These are phyloP conservation scores for Pionites leucogaster DNA, from an alignment of 2,113 vertebrate genomes.

Conservation along the genomic window DNA sequence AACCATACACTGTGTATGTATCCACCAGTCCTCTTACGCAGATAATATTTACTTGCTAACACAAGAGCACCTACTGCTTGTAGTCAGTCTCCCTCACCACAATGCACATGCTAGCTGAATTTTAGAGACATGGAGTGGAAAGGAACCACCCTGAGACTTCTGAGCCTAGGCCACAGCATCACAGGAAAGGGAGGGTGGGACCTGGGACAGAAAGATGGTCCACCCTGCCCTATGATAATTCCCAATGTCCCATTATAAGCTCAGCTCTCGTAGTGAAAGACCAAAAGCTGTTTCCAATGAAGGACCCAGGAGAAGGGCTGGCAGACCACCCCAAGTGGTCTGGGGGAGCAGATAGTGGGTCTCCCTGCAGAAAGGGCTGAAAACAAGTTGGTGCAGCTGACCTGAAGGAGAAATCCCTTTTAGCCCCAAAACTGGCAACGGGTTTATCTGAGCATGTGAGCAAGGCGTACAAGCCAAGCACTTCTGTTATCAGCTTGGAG, in stretches of 20 bases:
- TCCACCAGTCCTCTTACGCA: background rate
- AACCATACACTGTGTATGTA: background rate
- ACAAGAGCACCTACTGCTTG: background rate
- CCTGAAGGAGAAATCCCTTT: background rate
- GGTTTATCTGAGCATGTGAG: constrained; percentile 17
- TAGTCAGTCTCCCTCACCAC: background rate
- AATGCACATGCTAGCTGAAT: fast-evolving
- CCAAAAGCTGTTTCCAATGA: fast-evolving
- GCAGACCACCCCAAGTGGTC: background rate
- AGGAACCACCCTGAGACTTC: background rate
- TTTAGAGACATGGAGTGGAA: background rate
- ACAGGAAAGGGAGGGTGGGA: background rate
- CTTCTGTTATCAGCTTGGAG: constrained; percentile 45
- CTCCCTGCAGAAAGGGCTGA: background rate
- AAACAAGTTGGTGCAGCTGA: background rate
- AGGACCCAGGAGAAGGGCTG: background rate
- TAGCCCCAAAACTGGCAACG: background rate
- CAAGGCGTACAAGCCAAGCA: background rate
- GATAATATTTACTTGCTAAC: background rate
- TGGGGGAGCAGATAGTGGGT: background rate
- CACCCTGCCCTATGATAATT: fast-evolving
- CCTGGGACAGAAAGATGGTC: background rate
- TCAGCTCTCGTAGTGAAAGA: background rate
- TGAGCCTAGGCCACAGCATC: background rate
- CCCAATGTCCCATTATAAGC: background rate